Conservation (phyloP, 2,113 vertebrate species). For the Calyptomena viridis region DNA sequence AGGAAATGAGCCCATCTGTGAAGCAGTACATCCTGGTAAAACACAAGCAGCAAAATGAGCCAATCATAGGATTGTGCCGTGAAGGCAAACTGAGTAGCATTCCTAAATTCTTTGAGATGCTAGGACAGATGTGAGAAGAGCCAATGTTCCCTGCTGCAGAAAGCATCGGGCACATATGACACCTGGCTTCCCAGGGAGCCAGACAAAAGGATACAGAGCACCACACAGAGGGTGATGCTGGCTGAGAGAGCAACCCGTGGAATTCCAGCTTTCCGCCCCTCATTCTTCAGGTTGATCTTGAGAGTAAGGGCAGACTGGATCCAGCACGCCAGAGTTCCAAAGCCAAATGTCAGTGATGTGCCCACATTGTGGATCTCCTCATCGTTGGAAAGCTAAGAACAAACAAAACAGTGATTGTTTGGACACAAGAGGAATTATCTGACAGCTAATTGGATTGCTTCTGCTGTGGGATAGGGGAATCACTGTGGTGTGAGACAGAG, state of each 20-base stretch:
- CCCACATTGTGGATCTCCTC: constrained; percentile 83
- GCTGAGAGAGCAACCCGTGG: constrained; percentile 82
- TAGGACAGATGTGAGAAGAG: not conserved
- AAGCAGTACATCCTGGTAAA: not conserved
- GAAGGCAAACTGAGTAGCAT: not conserved
- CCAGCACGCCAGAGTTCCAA: constrained; percentile 90
- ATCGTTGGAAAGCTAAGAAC: constrained; percentile 77
- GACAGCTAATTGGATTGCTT: not conserved
- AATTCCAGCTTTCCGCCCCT: constrained; percentile 79
- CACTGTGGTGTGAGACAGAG: not conserved
- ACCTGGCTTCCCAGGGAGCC: not conserved
- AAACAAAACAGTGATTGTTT: not conserved
- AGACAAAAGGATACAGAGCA: constrained; percentile 88
- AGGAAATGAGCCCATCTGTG: not conserved
- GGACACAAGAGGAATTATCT: not conserved
- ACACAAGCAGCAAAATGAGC: not conserved
- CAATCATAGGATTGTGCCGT: not conserved
- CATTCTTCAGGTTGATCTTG: constrained; percentile 84
- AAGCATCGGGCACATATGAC: rapidly evolving
- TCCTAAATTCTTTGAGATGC: not conserved
- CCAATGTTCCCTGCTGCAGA: not conserved
- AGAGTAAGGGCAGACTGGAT: constrained; percentile 87
- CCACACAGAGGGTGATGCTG: constrained; percentile 80
- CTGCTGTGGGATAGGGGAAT: not conserved
- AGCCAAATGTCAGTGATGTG: constrained; percentile 81